Conservation (phyloP, 2,888 invertebrate genomes). For the Cephus spinipes region DNA sequence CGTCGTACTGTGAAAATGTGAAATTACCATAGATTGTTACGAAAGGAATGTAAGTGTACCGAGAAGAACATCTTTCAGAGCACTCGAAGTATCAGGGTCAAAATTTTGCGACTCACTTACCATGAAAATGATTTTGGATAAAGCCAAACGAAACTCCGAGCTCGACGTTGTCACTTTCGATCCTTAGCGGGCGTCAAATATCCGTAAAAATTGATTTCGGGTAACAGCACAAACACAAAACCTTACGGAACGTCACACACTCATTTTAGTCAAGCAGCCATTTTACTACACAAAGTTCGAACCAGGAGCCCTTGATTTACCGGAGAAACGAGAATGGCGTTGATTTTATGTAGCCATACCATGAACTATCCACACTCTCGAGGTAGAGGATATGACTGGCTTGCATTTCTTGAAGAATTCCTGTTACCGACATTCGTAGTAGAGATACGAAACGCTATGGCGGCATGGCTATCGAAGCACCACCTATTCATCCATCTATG, state of each 20-base stretch:
- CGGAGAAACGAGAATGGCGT: conserved; percentile 4
- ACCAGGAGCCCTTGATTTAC: conserved; percentile 16
- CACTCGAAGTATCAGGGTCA: not conserved
- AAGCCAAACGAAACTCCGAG: not conserved
- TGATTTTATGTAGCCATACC: not conserved
- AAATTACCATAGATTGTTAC: not conserved
- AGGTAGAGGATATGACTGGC: not conserved
- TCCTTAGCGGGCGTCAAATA: conserved; percentile 18
- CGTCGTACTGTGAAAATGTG: not conserved
- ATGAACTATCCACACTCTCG: not conserved
- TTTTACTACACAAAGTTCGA: conserved; percentile 53
- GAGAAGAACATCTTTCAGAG: not conserved
- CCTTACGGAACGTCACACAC: conserved; percentile 54
- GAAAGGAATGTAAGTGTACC: not conserved
- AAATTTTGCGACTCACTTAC: not conserved
- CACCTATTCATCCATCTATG: not conserved
- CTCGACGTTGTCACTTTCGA: not conserved
- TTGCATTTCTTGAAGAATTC: too few relatives aligned
- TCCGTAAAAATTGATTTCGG: conserved; percentile 28
- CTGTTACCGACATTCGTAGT: too few relatives aligned
- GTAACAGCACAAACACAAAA: conserved; percentile 48
- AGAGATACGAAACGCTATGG: not conserved
- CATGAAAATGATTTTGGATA: not conserved
- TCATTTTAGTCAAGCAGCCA: conserved; percentile 55
- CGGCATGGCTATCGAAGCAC: not conserved